These are phyloP conservation scores for Cossypha caffra DNA, from an alignment of 2,797 vertebrate species.

Conservation along the genomic window DNA sequence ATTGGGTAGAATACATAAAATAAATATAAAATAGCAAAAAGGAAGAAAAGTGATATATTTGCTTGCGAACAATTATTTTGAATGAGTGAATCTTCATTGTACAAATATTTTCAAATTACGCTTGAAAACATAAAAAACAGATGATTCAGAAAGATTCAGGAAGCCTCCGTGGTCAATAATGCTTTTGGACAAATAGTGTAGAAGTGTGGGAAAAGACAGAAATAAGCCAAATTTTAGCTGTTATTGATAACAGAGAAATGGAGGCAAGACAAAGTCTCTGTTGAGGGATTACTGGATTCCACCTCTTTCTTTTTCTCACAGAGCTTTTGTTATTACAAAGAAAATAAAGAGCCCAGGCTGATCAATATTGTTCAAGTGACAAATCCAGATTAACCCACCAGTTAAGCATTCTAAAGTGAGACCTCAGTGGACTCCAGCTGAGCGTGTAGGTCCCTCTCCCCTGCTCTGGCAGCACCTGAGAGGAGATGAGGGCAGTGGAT, in stretches of 20 bases:
- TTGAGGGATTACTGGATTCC: background rate
- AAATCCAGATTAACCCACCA: background rate
- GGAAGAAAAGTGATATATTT: background rate
- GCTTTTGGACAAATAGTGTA: background rate
- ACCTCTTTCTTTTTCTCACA: background rate
- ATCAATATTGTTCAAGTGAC: background rate
- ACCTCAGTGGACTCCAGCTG: background rate
- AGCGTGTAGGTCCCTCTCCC: background rate
- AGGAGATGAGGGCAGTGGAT: background rate
- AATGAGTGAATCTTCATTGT: background rate
- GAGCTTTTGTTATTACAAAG: background rate
- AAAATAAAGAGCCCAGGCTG: background rate
- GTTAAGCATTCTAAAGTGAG: background rate
- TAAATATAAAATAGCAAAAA: background rate
- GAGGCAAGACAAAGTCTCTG: background rate
- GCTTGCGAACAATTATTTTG: background rate
- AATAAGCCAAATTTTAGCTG: background rate
- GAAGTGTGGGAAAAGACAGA: conserved; percentile 18
- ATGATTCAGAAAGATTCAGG: conserved; percentile 15
- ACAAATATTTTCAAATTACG: background rate
- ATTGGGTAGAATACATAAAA: background rate
- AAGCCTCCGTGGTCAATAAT: conserved; percentile 2
- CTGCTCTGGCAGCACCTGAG: background rate
- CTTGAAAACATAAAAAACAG: background rate
- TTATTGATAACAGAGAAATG: background rate